Conservation (phyloP, 2,888 invertebrate genomes). For the Mythimna impura region DNA sequence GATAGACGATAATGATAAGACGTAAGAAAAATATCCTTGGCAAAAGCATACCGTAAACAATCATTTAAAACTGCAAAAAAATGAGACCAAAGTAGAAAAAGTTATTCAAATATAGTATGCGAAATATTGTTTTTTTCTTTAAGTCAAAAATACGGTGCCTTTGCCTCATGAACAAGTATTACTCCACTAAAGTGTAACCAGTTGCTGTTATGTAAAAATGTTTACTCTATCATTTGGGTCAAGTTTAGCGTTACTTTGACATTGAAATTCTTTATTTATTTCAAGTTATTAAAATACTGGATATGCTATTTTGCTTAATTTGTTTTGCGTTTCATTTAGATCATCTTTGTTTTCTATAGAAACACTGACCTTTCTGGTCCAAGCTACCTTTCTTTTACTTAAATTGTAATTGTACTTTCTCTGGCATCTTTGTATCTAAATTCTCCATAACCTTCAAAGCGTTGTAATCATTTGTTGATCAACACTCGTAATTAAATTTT, state of each 20-base stretch:
- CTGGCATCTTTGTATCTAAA: constrained; percentile 16
- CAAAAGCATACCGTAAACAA: not conserved
- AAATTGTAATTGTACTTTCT: constrained; percentile 44
- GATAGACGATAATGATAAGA: not conserved
- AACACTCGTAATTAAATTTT: constrained; percentile 33
- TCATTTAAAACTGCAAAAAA: not conserved
- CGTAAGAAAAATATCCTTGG: not conserved
- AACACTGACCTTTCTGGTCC: constrained; percentile 17
- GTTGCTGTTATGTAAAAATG: constrained; percentile 71
- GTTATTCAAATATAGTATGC: too few species aligned
- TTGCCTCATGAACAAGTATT: constrained; percentile 21
- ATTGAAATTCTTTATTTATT: constrained; percentile 54
- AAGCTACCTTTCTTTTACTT: constrained; percentile 20
- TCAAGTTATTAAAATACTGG: constrained; percentile 25
- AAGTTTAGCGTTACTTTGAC: constrained; percentile 70
- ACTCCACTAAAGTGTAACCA: constrained; percentile 46
- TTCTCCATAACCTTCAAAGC: constrained; percentile 45
- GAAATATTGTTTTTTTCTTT: not conserved
- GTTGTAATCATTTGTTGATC: constrained; percentile 17
- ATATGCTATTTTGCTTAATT: constrained; percentile 17
- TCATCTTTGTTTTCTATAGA: constrained; percentile 8
- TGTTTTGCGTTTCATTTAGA: constrained; percentile 3
- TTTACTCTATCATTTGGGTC: constrained; percentile 72
- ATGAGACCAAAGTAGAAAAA: not conserved
- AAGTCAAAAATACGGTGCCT: not conserved